A percentile compares a stretch with the other conserved stretches of the same genome.
Conservation (phyloP, 2,888 invertebrate species). For the Xanthorhoe designata region DNA sequence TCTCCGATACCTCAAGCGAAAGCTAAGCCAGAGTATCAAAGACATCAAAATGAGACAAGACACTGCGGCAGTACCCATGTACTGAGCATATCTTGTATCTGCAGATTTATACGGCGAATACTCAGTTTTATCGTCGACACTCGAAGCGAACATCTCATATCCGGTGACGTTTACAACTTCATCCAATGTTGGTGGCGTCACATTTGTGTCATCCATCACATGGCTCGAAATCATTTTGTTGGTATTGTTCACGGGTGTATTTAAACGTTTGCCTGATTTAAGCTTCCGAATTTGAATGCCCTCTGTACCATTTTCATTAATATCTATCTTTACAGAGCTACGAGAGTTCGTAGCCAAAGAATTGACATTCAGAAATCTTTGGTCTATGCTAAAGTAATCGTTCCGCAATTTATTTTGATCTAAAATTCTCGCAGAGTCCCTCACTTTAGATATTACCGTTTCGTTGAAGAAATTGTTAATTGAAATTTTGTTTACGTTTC, state of each 20-base stretch:
- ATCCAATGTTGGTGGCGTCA: slow-evolving; percentile 51
- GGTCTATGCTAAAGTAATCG: slow-evolving; percentile 66
- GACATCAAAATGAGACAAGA: slow-evolving; percentile 83
- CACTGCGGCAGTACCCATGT: slow-evolving; percentile 85
- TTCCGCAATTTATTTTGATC: slow-evolving; percentile 71
- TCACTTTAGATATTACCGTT: slow-evolving; percentile 60
- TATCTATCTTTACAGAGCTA: slow-evolving; percentile 51
- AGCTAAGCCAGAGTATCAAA: slow-evolving; percentile 82
- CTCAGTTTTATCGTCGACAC: slow-evolving; percentile 69
- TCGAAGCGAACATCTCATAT: slow-evolving; percentile 55
- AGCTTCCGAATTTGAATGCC: slow-evolving; percentile 52
- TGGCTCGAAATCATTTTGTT: slow-evolving; percentile 45
- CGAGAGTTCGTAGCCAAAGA: slow-evolving; percentile 51
- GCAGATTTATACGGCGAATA: slow-evolving; percentile 72
- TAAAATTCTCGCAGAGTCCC: slow-evolving; percentile 65
- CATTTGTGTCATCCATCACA: slow-evolving; percentile 45
- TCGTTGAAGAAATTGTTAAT: slow-evolving; percentile 65
- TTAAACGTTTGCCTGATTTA: slow-evolving; percentile 70
- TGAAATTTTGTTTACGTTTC: slow-evolving; percentile 60
- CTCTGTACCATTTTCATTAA: slow-evolving; percentile 49
- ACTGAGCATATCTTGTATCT: slow-evolving; percentile 68
- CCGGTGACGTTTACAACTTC: slow-evolving; percentile 54
- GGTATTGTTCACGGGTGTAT: slow-evolving; percentile 64
- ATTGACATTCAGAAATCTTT: slow-evolving; percentile 66
- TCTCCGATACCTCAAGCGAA: slow-evolving; percentile 72